phyloP scores from a whole-genome alignment of 2,797 vertebrate species.

The Sebastes taczanowskii region DNA sequence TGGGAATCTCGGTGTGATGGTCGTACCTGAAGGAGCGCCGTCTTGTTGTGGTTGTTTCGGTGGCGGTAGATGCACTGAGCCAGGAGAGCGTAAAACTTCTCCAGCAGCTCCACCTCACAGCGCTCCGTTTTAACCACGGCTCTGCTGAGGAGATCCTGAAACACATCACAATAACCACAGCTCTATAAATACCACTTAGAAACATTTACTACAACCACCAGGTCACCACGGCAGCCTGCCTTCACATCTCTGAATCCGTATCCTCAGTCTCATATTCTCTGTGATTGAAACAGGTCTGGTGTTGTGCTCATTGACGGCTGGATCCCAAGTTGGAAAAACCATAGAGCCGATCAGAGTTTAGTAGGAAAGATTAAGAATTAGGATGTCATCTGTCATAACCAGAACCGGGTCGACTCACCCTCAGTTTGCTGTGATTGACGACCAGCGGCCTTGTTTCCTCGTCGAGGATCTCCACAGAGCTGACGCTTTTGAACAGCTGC shows the following conservation, averaged over 20 bases:
- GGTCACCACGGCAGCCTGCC: neutral
- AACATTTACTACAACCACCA: neutral
- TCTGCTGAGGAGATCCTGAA: conserved; percentile 82
- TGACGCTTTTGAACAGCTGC: conserved; percentile 64
- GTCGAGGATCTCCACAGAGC: conserved; percentile 55
- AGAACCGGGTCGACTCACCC: conserved; percentile 64
- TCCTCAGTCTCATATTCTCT: neutral
- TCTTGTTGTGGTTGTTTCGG: conserved; percentile 83
- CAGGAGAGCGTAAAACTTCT: conserved; percentile 88
- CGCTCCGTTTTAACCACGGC: conserved; percentile 74
- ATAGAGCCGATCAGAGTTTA: neutral
- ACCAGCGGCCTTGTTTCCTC: conserved; percentile 65
- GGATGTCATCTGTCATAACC: neutral
- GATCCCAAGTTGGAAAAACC: neutral
- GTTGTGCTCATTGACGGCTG: neutral
- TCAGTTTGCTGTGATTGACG: conserved; percentile 80
- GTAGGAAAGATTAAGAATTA: neutral
- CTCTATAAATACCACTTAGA: neutral
- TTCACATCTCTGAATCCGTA: neutral
- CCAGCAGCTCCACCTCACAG: conserved; percentile 83
- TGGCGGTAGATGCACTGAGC: conserved; percentile 91
- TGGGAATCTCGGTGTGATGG: neutral
- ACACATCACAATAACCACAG: neutral
- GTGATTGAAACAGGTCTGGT: too few species aligned
- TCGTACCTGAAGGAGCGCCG: conserved; percentile 82